Base-by-base conservation (phyloP, 2,888 invertebrate genomes). In the Ashinkailepas kermadecensis region DNA sequence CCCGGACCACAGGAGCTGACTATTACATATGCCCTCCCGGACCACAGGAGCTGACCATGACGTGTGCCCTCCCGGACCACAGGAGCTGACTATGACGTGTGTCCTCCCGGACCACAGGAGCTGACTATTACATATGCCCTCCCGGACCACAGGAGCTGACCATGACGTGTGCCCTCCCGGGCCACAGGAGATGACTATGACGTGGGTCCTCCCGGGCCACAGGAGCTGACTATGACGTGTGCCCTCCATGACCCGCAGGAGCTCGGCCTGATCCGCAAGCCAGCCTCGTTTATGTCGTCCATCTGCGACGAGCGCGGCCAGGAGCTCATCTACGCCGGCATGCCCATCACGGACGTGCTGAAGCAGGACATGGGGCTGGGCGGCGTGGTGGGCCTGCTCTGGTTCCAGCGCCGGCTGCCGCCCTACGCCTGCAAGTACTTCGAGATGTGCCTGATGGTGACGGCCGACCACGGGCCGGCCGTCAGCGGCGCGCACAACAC, bases 281-380 rank as follows among this genome's bases (percentile, higher is more conserved):
- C 99, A 70, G 99, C 99, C 0, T 97, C 97, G 3, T 99, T 99
- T 89, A 99, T 99, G 94, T 98, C 99, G 39, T 96, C 96, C 23
- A 99, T 99, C 86, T 99, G 99, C 87, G 99, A 99, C 88, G 99
- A 99, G 89, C 91, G 99, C 84, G 99, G 99, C 15, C 97, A 98
- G 87, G 99, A 99, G 89, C 89, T 99, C 83, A 90, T 95, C 82
- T 99, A 99, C 89, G 98, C 98, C 84, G 99, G 99, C 65, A 95
- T 97, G 88, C 92, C 92, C 21, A 92, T 92, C 85, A 91, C 91
- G 78, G 90, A 90, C 84, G 89, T 88, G 83, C 86, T 87, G 85
- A 74, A 82, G 54, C 84, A 84, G 82, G 83, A 83, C 82, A 82
- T 99, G 84, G 99, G 99, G 39, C 95, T 99, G 83, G 99, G 99